A percentile compares a stretch with the other conserved stretches of the same genome.
These are phyloP conservation scores for Elgaria multicarinata DNA, from an alignment of 2,113 vertebrate genomes.

Conservation along the genomic window DNA sequence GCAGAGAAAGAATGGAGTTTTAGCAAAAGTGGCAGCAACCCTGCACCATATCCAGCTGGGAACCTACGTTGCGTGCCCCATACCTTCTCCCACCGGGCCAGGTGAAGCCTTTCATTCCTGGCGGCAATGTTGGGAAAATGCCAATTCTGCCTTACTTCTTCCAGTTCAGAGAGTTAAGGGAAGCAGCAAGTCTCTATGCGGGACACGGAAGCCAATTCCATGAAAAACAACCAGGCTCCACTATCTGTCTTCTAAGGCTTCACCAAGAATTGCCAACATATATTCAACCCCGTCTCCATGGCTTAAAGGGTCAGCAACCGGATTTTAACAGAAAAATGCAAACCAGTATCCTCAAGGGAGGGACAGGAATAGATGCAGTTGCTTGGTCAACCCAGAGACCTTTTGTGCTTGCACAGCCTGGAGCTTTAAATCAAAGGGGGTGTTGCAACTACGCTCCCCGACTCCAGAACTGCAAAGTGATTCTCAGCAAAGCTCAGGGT, in stretches of 20 bases:
- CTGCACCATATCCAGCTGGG: too few species aligned
- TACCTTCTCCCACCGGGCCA: too few species aligned
- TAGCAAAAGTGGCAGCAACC: too few species aligned
- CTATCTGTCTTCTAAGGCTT: not conserved
- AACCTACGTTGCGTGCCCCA: too few species aligned
- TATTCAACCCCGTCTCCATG: not conserved
- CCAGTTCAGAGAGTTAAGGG: not conserved
- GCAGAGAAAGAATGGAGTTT: too few species aligned
- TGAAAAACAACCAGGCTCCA: not conserved
- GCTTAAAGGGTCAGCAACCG: not conserved
- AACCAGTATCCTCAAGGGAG: not conserved
- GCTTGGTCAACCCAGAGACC: not conserved
- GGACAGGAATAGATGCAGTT: not conserved
- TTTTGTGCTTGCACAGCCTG: not conserved
- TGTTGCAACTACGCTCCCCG: not conserved
- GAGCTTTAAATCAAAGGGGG: not conserved
- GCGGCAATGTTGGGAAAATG: not conserved
- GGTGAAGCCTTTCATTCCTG: too few species aligned
- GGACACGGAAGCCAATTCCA: not conserved
- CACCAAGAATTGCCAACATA: too few species aligned
- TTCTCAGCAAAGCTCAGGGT: not conserved
- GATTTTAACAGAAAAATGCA: not conserved
- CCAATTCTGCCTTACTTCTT: not conserved
- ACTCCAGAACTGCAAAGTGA: not conserved
- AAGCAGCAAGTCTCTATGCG: not conserved